Evolutionary conservation across 2,888 invertebrate genomes (phyloP).

Genomic region (Phyto melanocephala): DNA sequence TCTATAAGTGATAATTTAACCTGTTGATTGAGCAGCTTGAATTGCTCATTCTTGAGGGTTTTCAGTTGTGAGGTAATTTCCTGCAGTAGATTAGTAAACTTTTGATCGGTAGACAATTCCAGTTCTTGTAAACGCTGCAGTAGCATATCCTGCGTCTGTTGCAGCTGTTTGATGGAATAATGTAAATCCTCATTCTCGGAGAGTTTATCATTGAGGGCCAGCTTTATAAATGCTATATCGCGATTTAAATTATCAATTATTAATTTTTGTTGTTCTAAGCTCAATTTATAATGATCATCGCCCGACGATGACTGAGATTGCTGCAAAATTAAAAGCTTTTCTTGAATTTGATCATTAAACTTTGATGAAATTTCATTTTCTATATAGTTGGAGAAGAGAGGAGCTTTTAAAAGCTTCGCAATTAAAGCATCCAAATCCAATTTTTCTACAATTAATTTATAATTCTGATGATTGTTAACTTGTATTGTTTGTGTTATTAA

Average conservation of each 20-base stretch:
- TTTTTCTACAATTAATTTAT: slow-evolving; percentile 71
- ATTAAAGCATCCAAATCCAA: slow-evolving; percentile 77
- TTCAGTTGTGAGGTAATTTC: slow-evolving; percentile 74
- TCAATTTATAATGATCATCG: slow-evolving; percentile 27
- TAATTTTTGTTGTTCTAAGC: slow-evolving; percentile 77
- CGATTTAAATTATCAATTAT: slow-evolving; percentile 80
- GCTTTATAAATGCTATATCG: slow-evolving; percentile 81
- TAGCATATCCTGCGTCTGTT: slow-evolving; percentile 72
- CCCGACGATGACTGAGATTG: slow-evolving; percentile 33
- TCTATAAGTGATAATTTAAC: slow-evolving; percentile 81
- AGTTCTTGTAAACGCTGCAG: slow-evolving; percentile 72
- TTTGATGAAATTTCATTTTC: slow-evolving; percentile 71
- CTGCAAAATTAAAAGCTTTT: slow-evolving; percentile 71
- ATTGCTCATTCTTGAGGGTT: slow-evolving; percentile 77
- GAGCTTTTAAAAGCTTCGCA: slow-evolving; percentile 74
- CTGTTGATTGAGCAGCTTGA: slow-evolving; percentile 81
- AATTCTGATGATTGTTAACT: slow-evolving; percentile 70
- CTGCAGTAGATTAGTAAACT: slow-evolving; percentile 71
- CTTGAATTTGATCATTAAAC: slow-evolving; percentile 71
- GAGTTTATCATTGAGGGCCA: slow-evolving; percentile 80
- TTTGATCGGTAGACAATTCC: slow-evolving; percentile 72
- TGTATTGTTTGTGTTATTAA: slow-evolving; percentile 72
- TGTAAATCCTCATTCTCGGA: slow-evolving; percentile 76
- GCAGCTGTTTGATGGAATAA: slow-evolving; percentile 72
- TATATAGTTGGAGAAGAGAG: slow-evolving; percentile 71